Percentiles rank a stretch among this genome's conserved stretches.
phyloP scores from a whole-genome alignment of 2,113 vertebrate species.

The Monopterus albus region DNA sequence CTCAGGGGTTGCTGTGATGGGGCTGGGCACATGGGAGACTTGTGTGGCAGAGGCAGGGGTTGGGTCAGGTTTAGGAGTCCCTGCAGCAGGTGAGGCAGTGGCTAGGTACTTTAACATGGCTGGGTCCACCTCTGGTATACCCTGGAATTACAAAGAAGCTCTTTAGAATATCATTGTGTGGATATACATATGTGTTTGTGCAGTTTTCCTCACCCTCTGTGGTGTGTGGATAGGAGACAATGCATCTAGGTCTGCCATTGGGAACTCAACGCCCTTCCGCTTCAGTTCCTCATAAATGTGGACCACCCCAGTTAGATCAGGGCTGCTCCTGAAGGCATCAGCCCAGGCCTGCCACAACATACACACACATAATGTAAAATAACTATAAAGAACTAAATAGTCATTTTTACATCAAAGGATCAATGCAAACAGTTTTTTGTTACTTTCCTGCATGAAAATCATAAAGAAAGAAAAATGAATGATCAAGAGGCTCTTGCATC shows the following conservation, averaged over 20 bases:
- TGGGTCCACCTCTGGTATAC: constrained; percentile 94
- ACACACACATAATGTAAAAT: no score
- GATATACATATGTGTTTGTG: neutral
- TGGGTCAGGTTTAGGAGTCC: constrained; percentile 46
- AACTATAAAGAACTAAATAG: no score
- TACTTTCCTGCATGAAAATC: neutral
- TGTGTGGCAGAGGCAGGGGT: constrained; percentile 31
- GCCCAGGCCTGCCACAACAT: constrained; percentile 90
- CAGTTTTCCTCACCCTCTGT: constrained; percentile 87
- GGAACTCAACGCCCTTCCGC: constrained; percentile 96
- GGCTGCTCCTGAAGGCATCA: constrained; percentile 96
- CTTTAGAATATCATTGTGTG: neutral
- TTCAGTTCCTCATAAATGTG: constrained; percentile 99
- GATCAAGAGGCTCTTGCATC: no score
- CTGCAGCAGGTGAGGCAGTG: constrained; percentile 47
- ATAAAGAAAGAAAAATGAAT: no score
- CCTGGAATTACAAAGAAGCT: constrained; percentile 74
- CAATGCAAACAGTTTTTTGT: neutral
- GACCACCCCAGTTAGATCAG: constrained; percentile 96
- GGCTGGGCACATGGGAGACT: constrained; percentile 75
- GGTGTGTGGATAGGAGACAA: constrained; percentile 98
- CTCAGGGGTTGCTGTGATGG: constrained; percentile 93
- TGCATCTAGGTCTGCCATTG: constrained; percentile 95
- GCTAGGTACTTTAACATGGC: constrained; percentile 89
- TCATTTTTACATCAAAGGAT: no score